Evolutionary conservation across 37 sponge, comb jelly and placozoan species (phyloP).

Genomic region (Mnemiopsis leidyi): DNA sequence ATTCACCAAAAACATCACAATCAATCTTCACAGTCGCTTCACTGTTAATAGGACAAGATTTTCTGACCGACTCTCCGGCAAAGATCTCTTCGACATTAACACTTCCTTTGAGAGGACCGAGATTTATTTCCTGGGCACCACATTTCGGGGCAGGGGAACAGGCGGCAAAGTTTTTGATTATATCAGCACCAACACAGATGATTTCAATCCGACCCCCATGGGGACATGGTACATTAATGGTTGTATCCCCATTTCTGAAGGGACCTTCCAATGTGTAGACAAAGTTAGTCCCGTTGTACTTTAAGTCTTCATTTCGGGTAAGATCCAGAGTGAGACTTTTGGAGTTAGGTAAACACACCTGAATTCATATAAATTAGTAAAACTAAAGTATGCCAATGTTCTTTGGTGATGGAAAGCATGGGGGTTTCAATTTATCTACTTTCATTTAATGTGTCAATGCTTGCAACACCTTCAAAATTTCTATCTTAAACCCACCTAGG

Average conservation of each 20-base stretch:
- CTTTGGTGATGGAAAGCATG: too few relatives aligned
- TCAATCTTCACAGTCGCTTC: neutral
- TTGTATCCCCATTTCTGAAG: neutral
- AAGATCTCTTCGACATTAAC: neutral
- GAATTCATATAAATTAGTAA: neutral
- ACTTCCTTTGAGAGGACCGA: neutral
- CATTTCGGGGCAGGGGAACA: conserved; percentile 13
- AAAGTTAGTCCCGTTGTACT: neutral
- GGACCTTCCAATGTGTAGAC: neutral
- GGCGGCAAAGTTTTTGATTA: neutral
- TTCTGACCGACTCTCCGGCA: neutral
- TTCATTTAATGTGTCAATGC: too few relatives aligned
- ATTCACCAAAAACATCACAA: neutral
- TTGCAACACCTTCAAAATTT: too few relatives aligned
- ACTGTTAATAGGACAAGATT: neutral
- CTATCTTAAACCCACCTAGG: too few relatives aligned
- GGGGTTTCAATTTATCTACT: too few relatives aligned
- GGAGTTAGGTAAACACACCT: neutral
- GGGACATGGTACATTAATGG: neutral
- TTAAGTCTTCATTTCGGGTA: neutral
- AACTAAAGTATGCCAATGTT: too few relatives aligned
- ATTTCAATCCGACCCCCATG: neutral
- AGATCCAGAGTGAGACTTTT: neutral
- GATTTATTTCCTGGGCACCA: neutral
- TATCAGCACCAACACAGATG: neutral